Evolutionary conservation across 1,140 invertebrate genomes (phyloP), one percentile per base, ranked within the genome.

Genomic region (Saxidomus purpurata): DNA sequence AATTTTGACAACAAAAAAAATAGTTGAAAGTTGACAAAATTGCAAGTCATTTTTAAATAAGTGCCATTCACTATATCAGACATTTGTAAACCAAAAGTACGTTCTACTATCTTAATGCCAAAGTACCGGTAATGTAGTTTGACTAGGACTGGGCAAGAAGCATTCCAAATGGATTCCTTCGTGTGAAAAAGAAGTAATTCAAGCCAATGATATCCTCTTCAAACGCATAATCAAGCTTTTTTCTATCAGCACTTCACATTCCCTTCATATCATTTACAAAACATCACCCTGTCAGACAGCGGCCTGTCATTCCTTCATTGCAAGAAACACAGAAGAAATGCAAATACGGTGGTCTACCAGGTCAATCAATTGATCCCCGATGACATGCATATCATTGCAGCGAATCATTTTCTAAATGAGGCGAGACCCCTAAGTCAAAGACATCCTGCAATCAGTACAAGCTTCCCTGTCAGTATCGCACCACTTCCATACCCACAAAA

Each of bases 341-440:
- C 28, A 31, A 67, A 67, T 31, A 3, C 4, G 61, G 61, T 67
- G 61, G 61, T 67, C 61, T 67, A n/a, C 6, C 11, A 36, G 61
- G 8, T 11, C 61, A 67, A 31, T 8, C 31, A 67, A 36, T 31
- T 67, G 61, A 67, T 36, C 61, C 61, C 55, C 43, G 19, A 55
- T 31, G 61, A 67, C 61, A 67, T 67, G 61, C 61, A 67, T 67
- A 67, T 67, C 61, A 67, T 67, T 67, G 61, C 28, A 67, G 74
- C 38, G 11, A 28, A 49, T 47, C 74, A 47, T 31, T 77, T 49
- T 28, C 40, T 77, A 34, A 77, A 77, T 77, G 74, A 77, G 74
- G 74, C 43, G 25, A 40, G 34, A 77, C 74, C 43, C 22, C 40
- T 19, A 43, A 49, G 19, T 47, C 74, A 77, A 77, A 77, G 74